phyloP scores from a whole-genome alignment of 2,888 invertebrate genomes.

The Eucera pruinosa region DNA sequence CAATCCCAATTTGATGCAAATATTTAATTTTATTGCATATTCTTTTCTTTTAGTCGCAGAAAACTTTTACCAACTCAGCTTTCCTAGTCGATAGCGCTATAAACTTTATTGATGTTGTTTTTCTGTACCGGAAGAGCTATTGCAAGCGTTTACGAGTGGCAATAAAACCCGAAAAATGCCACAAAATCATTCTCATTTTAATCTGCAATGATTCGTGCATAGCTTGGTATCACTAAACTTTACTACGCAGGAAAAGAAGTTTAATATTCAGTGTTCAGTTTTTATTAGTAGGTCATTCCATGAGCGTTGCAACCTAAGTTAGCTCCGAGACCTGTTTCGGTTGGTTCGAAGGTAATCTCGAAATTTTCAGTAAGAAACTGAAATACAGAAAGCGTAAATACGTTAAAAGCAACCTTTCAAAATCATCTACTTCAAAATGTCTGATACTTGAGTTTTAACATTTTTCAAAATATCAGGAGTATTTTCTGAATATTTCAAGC shows the following conservation, averaged over 20 bases:
- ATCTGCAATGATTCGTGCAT: not conserved
- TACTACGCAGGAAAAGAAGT: not conserved
- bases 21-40: not conserved
- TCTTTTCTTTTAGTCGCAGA: not conserved
- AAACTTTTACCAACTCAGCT: not conserved
- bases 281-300: no score
- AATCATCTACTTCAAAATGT: no score
- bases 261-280: no score
- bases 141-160: not conserved
- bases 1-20: not conserved
- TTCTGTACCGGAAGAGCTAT: not conserved
- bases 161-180: not conserved
- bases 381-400: no score
- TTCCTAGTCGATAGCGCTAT: not conserved
- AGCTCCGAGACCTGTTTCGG: no score
- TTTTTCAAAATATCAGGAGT: no score
- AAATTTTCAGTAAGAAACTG: no score
- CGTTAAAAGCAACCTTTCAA: no score
- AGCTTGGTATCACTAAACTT: not conserved
- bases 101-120: constrained; percentile 12
- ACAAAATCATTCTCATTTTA: not conserved
- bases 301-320: no score
- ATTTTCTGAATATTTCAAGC: no score
- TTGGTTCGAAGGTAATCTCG: no score
- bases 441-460: no score